Evolutionary conservation across 2,113 vertebrate genomes (phyloP).

Genomic region (Thryonomys swinderianus): DNA sequence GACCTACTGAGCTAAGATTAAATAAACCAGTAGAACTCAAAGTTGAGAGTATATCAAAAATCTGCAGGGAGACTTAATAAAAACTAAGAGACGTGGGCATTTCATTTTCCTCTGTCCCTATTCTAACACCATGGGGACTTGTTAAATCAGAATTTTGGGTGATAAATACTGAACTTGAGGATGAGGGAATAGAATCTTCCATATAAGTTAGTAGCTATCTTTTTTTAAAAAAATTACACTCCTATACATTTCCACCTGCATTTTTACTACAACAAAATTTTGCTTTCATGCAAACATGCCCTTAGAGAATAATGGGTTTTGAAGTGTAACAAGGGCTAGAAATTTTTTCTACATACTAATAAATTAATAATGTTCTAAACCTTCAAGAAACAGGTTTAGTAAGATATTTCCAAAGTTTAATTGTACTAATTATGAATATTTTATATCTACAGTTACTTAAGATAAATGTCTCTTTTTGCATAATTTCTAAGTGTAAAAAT

Average conservation of each 20-base stretch:
- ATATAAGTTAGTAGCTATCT: conserved; percentile 1
- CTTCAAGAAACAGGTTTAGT: conserved; percentile 45
- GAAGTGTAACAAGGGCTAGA: conserved; percentile 25
- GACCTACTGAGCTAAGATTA: neutral
- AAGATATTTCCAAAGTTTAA: conserved; percentile 59
- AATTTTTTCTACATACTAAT: conserved; percentile 19
- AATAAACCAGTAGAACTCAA: neutral
- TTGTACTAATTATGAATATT: conserved; percentile 58
- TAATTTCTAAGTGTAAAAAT: conserved; percentile 44
- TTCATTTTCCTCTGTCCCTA: neutral
- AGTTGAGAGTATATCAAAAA: neutral
- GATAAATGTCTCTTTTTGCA: conserved; percentile 48
- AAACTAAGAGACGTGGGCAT: neutral
- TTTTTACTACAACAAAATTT: conserved; percentile 48
- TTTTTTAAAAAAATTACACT: conserved; percentile 27
- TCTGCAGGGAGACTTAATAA: neutral
- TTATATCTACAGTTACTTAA: conserved; percentile 27
- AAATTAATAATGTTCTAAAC: conserved; percentile 54
- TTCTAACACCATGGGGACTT: neutral
- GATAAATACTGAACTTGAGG: neutral
- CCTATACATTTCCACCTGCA: neutral
- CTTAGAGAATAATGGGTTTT: conserved; percentile 51
- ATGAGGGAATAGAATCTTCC: conserved; percentile 1
- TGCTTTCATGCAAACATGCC: neutral
- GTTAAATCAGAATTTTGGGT: conserved; percentile 22